Conservation (phyloP, 2,888 invertebrate genomes). For the Prenolepis imparis region DNA sequence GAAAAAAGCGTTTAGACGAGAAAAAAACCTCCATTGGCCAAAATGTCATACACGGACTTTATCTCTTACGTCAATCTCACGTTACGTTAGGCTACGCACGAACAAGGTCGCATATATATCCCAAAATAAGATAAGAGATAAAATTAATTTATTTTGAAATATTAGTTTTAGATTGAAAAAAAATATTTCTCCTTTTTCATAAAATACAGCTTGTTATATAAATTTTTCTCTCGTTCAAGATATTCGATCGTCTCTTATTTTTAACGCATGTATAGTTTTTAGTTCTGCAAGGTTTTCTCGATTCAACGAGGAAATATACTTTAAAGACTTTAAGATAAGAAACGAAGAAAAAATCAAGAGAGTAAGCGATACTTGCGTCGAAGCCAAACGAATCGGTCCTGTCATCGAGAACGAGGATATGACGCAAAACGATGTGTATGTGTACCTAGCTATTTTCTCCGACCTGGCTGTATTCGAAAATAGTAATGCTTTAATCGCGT, state of each 20-base stretch:
- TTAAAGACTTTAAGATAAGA: neutral
- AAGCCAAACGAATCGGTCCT: slow-evolving; percentile 12
- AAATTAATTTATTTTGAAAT: neutral
- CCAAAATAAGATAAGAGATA: neutral
- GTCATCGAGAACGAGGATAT: slow-evolving; percentile 42
- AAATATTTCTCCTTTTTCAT: neutral
- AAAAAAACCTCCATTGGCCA: neutral
- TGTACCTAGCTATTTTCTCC: slow-evolving; percentile 59
- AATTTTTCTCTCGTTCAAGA: neutral
- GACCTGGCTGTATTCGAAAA: slow-evolving; percentile 30
- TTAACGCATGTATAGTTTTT: neutral
- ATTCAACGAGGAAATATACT: neutral
- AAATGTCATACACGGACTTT: neutral
- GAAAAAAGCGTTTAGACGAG: neutral
- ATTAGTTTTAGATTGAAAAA: no score
- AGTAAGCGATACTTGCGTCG: neutral
- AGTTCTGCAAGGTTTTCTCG: neutral
- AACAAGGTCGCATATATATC: neutral
- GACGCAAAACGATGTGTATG: slow-evolving; percentile 35
- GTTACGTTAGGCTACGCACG: neutral
- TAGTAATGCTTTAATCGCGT: slow-evolving; percentile 33
- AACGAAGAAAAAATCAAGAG: neutral
- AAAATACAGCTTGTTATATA: neutral
- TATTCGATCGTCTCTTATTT: neutral
- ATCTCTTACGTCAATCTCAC: neutral